These are phyloP conservation scores for Buphagus erythrorhynchus DNA, from an alignment of 2,797 vertebrate species.

Conservation along the genomic window DNA sequence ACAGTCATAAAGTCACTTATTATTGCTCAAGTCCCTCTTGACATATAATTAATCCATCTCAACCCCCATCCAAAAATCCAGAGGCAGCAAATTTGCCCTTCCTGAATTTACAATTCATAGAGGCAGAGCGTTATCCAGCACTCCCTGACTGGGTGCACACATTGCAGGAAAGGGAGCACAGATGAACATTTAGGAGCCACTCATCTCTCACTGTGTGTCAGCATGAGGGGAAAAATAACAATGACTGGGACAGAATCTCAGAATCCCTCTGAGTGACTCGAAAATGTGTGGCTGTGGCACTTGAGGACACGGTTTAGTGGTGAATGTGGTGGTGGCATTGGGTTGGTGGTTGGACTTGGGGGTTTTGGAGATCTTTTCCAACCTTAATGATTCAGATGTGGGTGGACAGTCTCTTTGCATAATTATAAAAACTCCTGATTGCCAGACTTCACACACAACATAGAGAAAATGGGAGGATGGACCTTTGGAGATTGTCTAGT, in stretches of 20 bases:
- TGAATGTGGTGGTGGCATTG: background rate
- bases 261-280: background rate
- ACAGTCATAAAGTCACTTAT: constrained; percentile 47
- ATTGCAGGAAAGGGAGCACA: background rate
- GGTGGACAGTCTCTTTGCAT: fast-evolving
- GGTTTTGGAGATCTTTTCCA: background rate
- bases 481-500: background rate
- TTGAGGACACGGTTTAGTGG: background rate
- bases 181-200: background rate
- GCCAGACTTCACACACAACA: background rate
- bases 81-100: constrained; percentile 58
- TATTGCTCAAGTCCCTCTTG: constrained; percentile 58
- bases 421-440: fast-evolving
- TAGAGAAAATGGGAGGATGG: background rate
- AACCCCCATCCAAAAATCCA: constrained; percentile 44
- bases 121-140: background rate
- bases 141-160: background rate
- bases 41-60: constrained; percentile 49
- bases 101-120: background rate
- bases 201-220: background rate
- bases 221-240: background rate
- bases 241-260: background rate
- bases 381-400: background rate
- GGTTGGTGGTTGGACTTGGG: background rate
- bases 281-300: background rate